A percentile compares a stretch with the other conserved stretches of the same genome.
phyloP scores from a whole-genome alignment of 2,797 vertebrate species.

The Schizothorax lantsangensis region DNA sequence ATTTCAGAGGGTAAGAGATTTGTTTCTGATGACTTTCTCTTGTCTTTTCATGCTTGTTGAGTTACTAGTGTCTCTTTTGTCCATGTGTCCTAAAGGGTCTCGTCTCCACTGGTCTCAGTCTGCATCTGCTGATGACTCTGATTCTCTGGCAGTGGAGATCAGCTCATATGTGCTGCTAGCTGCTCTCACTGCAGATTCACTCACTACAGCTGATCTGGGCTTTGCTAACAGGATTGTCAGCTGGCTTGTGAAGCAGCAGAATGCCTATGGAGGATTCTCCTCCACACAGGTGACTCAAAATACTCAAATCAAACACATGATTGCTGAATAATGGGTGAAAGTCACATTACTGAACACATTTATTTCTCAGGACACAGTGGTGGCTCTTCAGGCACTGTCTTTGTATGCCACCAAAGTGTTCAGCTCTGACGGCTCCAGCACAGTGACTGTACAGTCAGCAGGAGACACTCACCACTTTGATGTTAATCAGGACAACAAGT shows the following conservation, averaged over 20 bases:
- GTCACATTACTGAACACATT: neutral
- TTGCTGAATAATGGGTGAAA: neutral
- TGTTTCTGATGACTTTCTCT: neutral
- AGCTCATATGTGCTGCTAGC: constrained; percentile 81
- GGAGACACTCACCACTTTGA: constrained; percentile 62
- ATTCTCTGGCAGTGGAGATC: constrained; percentile 82
- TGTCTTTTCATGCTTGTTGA: neutral
- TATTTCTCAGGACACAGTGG: constrained; percentile 74
- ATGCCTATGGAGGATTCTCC: constrained; percentile 54
- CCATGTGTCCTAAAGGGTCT: constrained; percentile 2
- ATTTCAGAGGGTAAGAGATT: constrained; percentile 57
- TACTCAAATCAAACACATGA: constrained; percentile 48
- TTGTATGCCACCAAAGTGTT: constrained; percentile 77
- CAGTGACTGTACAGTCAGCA: constrained; percentile 64
- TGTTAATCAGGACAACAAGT: constrained; percentile 6
- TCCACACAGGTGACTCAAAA: constrained; percentile 49
- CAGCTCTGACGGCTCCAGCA: constrained; percentile 54
- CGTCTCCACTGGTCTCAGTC: constrained; percentile 28
- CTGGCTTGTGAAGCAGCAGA: constrained; percentile 81
- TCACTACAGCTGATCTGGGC: constrained; percentile 69
- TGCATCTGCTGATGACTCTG: constrained; percentile 41
- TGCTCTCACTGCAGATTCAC: constrained; percentile 68
- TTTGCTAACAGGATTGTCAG: constrained; percentile 70
- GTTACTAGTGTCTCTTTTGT: no score
- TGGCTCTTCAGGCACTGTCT: constrained; percentile 85